Conservation (phyloP, 2,113 vertebrate species). For the Tauraco erythrolophus region DNA sequence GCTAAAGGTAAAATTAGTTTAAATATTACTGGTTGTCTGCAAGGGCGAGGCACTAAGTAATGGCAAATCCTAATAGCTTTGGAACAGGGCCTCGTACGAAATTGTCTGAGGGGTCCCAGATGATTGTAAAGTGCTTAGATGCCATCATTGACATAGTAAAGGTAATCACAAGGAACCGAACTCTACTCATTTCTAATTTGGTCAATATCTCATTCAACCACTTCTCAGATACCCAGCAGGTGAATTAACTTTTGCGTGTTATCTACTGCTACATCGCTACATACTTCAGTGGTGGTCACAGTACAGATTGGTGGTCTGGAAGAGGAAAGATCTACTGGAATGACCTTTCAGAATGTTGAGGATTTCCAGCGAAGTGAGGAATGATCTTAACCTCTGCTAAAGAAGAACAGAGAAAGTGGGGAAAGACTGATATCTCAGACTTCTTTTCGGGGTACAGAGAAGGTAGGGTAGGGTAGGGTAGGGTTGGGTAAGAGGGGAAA, state of each 20-base stretch:
- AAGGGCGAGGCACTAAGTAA: background rate
- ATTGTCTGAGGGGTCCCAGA: background rate
- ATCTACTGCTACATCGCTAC: background rate
- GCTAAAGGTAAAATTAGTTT: background rate
- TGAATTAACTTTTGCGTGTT: background rate
- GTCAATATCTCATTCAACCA: background rate
- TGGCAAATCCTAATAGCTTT: background rate
- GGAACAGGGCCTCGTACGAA: background rate
- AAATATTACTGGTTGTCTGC: background rate
- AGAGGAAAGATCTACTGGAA: background rate
- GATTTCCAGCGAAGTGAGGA: background rate
- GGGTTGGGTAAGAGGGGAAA: background rate
- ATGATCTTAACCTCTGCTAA: background rate
- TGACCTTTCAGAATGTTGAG: background rate
- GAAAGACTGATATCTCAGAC: no score
- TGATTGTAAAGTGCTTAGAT: slow-evolving; percentile 48
- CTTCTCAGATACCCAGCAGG: background rate
- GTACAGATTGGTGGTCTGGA: background rate
- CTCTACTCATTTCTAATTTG: background rate
- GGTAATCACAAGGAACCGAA: background rate
- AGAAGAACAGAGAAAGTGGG: no score
- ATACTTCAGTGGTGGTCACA: background rate
- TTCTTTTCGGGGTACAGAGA: no score
- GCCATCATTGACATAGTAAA: background rate
- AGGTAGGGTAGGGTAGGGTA: background rate